phyloP scores from a whole-genome alignment of 2,113 vertebrate species.

The Oryzias curvinotus region DNA sequence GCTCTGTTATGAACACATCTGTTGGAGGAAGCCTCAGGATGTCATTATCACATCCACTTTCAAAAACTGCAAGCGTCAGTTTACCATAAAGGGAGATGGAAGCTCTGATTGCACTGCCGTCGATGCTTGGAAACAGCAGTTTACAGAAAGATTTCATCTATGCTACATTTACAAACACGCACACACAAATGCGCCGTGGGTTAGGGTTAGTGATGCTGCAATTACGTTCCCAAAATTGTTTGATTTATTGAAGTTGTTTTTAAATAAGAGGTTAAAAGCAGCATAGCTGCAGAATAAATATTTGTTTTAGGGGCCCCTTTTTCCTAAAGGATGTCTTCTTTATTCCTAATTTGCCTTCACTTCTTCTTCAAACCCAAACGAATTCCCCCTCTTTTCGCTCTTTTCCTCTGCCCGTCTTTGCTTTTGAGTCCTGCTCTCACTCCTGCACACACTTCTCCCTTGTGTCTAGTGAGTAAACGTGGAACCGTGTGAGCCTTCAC shows the following conservation, averaged over 20 bases:
- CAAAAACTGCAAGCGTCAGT: constrained; percentile 26
- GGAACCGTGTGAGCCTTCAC: constrained; percentile 69
- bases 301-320: constrained; percentile 51
- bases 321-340: constrained; percentile 39
- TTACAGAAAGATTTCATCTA: constrained; percentile 27
- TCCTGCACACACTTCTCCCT: constrained; percentile 45
- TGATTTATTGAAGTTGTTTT: constrained; percentile 61
- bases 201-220: constrained; percentile 22
- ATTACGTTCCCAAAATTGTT: constrained; percentile 35
- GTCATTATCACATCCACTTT: constrained; percentile 38
- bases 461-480: constrained; percentile 62
- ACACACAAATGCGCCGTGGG: constrained; percentile 6
- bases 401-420: constrained; percentile 26
- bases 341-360: constrained; percentile 32
- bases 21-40: constrained; percentile 40
- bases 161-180: constrained; percentile 3
- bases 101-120: constrained; percentile 55
- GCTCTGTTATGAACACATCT: constrained; percentile 33
- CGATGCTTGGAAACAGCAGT: constrained; percentile 15
- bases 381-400: constrained; percentile 17
- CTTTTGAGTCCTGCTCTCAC: constrained; percentile 22
- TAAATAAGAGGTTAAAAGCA: constrained; percentile 44
- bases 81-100: constrained; percentile 38
- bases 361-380: constrained; percentile 37
- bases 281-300: constrained; percentile 63